These are phyloP conservation scores for Phrynocephalus vlangalii DNA, from an alignment of 2,797 vertebrate species.

Conservation along the genomic window DNA sequence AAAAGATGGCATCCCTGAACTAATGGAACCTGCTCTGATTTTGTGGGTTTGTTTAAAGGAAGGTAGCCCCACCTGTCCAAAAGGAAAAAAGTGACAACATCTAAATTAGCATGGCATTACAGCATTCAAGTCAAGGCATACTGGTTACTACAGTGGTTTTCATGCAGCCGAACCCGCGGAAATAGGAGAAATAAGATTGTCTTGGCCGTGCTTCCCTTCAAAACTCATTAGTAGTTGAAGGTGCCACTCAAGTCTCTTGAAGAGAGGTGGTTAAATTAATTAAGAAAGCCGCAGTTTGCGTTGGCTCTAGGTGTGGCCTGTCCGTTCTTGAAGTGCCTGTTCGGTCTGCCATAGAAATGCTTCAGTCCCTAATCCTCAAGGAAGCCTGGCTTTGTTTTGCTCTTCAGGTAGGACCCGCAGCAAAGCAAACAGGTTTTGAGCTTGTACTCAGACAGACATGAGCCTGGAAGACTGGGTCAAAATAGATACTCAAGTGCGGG, in stretches of 20 bases:
- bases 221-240: background rate
- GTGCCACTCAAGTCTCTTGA: background rate
- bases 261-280: background rate
- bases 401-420: background rate
- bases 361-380: background rate
- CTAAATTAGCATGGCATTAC: background rate
- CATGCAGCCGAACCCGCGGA: background rate
- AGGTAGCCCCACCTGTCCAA: background rate
- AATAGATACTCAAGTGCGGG: background rate
- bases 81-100: background rate
- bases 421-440: background rate
- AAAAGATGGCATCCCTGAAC: background rate
- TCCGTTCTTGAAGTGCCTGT: background rate
- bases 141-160: background rate
- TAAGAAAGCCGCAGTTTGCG: background rate
- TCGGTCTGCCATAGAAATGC: background rate
- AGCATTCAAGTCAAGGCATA: background rate
- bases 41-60: background rate
- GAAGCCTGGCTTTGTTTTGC: background rate
- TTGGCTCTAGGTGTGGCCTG: rapidly evolving
- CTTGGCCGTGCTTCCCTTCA: background rate
- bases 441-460: background rate
- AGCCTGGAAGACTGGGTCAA: conserved; percentile 21
- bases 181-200: background rate
- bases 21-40: too few species aligned